phyloP scores from a whole-genome alignment of 1,140 invertebrate genomes.

The Ostrea denselamellosa region DNA sequence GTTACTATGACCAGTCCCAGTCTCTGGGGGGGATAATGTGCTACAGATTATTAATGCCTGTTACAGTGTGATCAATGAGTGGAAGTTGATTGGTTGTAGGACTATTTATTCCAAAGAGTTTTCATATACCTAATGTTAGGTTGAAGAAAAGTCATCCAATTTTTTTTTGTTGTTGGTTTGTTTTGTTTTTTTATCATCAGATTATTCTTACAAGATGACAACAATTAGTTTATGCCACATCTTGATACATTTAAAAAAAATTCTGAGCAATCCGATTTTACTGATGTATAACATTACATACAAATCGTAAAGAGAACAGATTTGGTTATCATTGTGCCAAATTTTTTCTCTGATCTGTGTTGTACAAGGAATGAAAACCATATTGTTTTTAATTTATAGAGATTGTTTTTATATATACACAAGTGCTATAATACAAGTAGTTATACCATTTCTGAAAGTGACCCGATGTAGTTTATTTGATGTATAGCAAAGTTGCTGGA shows the following conservation, averaged over 20 bases:
- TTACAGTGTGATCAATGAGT: neutral
- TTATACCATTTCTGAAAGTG: neutral
- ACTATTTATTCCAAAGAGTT: conserved; percentile 7
- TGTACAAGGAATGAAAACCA: neutral
- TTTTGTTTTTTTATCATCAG: neutral
- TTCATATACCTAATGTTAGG: neutral
- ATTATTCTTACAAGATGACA: neutral
- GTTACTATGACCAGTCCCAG: conserved; percentile 20
- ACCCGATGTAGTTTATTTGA: conserved; percentile 4
- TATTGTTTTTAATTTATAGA: neutral
- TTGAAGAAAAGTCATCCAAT: neutral
- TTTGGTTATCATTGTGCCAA: conserved; percentile 29
- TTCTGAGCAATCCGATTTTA: neutral
- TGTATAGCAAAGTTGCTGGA: conserved; percentile 16
- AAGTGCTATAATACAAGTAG: neutral
- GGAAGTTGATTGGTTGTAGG: neutral
- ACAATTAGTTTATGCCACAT: neutral
- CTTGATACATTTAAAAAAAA: neutral
- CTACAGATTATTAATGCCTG: neutral
- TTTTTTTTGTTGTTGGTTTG: neutral
- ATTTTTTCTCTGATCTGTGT: neutral
- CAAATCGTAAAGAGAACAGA: neutral
- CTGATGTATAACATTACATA: neutral
- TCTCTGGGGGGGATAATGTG: neutral
- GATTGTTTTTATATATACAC: conserved; percentile 8